Evolutionary conservation across 2,888 invertebrate species (phyloP), one percentile per base, ranked within the genome.

Genomic region (Drosophila mimica): DNA sequence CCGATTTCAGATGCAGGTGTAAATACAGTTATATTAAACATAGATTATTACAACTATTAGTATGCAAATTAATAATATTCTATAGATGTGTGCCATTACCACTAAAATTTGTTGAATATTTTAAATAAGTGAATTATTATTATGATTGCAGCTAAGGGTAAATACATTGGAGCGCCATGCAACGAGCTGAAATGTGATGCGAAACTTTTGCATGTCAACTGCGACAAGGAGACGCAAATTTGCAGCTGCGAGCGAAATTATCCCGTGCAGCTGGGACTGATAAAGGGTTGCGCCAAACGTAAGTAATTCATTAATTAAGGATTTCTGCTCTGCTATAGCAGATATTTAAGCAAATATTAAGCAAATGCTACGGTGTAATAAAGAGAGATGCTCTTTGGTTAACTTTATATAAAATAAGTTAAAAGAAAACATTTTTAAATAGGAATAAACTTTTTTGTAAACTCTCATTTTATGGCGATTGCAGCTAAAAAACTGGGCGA

Each of bases 241-340:
- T 97, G 97, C 94, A 96, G 96, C 92, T 97, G 97, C 93, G 96
- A 97, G 90, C 95, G 96, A 90, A 96, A 95, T 89, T 96, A 96
- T 93, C 96, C 97, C n/a, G 97, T 97, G 83, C 94, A 95, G 89
- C 95, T 97, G 81, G 96, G 96, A 72, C 94, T 95, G 82, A 94
- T 94, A 83, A 96, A 95, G 88, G 97, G 97, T 90, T 97, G 97
- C 93, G 96, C 96, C 91, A 97, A 97, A 95, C 96, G 97, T 97
- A 94, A 95, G 95, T n/a, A 94, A 70, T 28, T 34, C 25, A 20
- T 20, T 31, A 31, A 15, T 53, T 34, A 13, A 33, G 4, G 0
- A 36, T 38, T 28, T 51, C 9, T 13, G 4, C 40, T 40, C 40
- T 40, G 9, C 20, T 20, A 43, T 25, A 15, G 4, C 20, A 20